phyloP scores from a whole-genome alignment of 2,113 vertebrate species.

The Apodemus speciosus region DNA sequence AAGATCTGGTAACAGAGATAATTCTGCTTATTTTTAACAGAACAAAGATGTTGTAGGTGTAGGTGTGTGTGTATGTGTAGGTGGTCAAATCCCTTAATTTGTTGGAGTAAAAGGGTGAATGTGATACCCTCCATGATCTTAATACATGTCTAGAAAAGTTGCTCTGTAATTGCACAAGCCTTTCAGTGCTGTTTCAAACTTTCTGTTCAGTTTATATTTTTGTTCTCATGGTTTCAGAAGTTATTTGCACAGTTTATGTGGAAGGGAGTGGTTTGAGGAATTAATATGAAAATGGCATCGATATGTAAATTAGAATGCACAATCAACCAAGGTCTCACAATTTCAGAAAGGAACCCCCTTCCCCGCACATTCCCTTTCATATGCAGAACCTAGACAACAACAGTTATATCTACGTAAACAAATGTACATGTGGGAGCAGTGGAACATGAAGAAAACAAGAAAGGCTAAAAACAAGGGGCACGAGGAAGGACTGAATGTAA shows the following conservation, averaged over 20 bases:
- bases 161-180: neutral
- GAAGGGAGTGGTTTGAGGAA: neutral
- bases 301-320: neutral
- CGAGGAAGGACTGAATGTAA: neutral
- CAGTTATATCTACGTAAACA: neutral
- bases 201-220: conserved; percentile 45
- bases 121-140: neutral
- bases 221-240: conserved; percentile 13
- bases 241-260: neutral
- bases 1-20: conserved; percentile 27
- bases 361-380: neutral
- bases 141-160: conserved; percentile 11
- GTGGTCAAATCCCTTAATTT: conserved; percentile 1
- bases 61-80: neutral
- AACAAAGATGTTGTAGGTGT: neutral
- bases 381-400: neutral
- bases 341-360: neutral
- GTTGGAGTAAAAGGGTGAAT: conserved; percentile 27
- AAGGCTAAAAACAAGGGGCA: neutral
- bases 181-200: conserved; percentile 30
- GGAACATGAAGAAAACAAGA: neutral
- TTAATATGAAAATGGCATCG: conserved; percentile 10
- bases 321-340: neutral
- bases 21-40: neutral
- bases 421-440: neutral